A percentile compares a stretch with the other conserved stretches of the same genome.
These are phyloP conservation scores for Pseudanteris insignis DNA, from an alignment of 2,888 invertebrate genomes.

Conservation along the genomic window DNA sequence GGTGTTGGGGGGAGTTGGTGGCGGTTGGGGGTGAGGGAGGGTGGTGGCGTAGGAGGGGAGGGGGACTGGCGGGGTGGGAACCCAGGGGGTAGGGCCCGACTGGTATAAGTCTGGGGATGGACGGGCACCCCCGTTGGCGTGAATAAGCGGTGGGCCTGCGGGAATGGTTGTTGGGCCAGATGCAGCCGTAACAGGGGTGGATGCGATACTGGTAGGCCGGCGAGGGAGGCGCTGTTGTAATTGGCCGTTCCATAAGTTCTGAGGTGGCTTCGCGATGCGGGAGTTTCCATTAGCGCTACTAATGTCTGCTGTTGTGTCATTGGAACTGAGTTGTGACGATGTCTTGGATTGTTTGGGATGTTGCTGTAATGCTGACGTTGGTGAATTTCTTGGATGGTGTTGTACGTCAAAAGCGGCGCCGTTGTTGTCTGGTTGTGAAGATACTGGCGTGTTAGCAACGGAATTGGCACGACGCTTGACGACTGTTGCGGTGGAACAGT, in stretches of 20 bases:
- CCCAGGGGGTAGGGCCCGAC: no score
- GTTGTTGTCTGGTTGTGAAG: conserved; percentile 41
- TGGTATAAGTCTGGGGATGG: no score
- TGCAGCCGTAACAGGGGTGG: conserved; percentile 60
- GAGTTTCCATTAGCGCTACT: conserved; percentile 14
- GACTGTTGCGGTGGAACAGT: conserved; percentile 23
- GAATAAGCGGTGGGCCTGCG: conserved; percentile 48
- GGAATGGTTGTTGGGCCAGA: conserved; percentile 40
- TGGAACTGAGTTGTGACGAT: conserved; percentile 9
- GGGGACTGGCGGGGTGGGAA: no score
- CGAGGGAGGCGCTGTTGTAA: conserved; percentile 62
- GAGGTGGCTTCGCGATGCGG: conserved; percentile 61
- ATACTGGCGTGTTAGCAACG: conserved; percentile 57
- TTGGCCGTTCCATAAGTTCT: conserved; percentile 63
- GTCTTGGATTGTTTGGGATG: neutral
- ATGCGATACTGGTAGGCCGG: conserved; percentile 74
- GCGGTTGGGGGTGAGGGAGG: no score
- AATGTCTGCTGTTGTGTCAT: conserved; percentile 9
- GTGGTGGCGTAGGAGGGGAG: no score
- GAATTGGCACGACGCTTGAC: conserved; percentile 51
- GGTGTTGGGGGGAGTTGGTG: no score
- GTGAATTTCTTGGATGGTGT: conserved; percentile 9
- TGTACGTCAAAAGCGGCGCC: conserved; percentile 29
- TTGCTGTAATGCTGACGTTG: neutral
- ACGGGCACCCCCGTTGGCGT: no score